Percentiles rank a stretch among this genome's conserved stretches.
Evolutionary conservation across 2,113 vertebrate genomes (phyloP).

Genomic region (Chionomys nivalis): DNA sequence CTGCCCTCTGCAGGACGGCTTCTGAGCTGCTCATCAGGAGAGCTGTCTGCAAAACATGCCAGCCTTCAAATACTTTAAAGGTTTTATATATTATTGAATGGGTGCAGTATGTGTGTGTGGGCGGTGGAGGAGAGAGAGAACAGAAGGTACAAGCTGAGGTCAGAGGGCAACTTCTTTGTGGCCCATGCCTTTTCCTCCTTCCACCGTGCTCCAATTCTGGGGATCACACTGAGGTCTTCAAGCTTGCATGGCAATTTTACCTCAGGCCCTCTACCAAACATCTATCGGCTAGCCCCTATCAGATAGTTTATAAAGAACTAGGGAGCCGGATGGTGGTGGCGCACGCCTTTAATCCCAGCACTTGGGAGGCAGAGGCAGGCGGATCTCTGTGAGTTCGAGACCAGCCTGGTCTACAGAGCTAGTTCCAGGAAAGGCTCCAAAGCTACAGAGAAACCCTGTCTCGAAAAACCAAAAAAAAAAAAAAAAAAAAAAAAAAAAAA

Average conservation of each 20-base stretch:
- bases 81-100: fast-evolving
- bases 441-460: no score
- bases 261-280: background rate
- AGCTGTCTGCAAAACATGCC: background rate
- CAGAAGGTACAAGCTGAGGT: background rate
- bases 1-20: background rate
- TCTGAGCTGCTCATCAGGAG: background rate
- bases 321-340: no score
- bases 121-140: no score
- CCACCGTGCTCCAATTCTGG: no score
- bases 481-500: no score
- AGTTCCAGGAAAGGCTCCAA: no score
- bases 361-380: no score
- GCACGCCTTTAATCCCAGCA: no score
- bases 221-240: background rate
- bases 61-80: no score
- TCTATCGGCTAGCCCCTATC: background rate
- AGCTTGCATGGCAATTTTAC: background rate
- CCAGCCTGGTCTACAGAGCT: no score
- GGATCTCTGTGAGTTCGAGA: no score
- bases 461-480: no score
- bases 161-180: background rate
- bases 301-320: background rate
- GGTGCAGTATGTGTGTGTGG: background rate
- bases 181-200: background rate